Conservation (phyloP, 2,797 vertebrate species). For the Steatocranus sp. region DNA sequence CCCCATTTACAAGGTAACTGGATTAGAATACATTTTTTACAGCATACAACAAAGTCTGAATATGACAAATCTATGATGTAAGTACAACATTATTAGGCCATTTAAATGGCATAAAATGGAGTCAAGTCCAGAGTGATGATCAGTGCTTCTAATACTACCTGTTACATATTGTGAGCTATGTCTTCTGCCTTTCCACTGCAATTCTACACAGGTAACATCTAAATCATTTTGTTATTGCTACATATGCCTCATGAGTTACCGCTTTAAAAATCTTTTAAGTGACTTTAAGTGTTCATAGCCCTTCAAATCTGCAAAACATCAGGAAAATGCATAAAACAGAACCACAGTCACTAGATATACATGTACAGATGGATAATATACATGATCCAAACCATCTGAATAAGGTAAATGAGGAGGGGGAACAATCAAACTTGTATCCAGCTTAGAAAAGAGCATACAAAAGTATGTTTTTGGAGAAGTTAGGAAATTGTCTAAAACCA, state of each 20-base stretch:
- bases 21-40: constrained; percentile 56
- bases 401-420: background rate
- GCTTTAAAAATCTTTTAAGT: constrained; percentile 24
- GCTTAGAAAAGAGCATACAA: constrained; percentile 33
- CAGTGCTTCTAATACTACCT: constrained; percentile 77
- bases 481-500: constrained; percentile 50
- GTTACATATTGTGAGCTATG: constrained; percentile 48
- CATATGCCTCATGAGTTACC: constrained; percentile 49
- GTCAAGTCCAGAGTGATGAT: constrained; percentile 50
- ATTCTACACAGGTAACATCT: constrained; percentile 29
- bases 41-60: constrained; percentile 44
- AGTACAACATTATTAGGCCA: constrained; percentile 37
- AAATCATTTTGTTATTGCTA: constrained; percentile 68
- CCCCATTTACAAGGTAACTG: constrained; percentile 28
- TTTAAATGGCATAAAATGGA: constrained; percentile 46
- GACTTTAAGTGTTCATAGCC: constrained; percentile 66
- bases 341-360: background rate
- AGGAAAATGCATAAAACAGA: background rate
- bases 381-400: background rate
- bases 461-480: constrained; percentile 26
- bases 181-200: constrained; percentile 29
- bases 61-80: constrained; percentile 28
- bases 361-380: constrained; percentile 1
- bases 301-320: constrained; percentile 58
- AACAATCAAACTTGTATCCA: background rate